Conservation (phyloP, 2,888 invertebrate genomes). For the Polyploca ridens region DNA sequence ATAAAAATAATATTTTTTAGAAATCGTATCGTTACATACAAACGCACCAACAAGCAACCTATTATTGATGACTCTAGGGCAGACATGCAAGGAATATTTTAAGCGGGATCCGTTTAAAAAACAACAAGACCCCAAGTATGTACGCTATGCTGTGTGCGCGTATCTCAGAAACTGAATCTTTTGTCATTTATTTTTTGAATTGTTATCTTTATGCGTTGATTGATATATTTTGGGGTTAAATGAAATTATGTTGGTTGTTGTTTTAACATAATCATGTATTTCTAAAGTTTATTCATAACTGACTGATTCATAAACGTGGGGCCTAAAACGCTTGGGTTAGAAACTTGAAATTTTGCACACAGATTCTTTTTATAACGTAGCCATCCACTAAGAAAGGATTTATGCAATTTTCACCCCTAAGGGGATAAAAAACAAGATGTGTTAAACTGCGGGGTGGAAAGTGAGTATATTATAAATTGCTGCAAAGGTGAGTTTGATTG, state of each 20-base stretch:
- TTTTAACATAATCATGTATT: neutral
- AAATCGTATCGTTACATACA: neutral
- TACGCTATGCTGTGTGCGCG: constrained; percentile 3
- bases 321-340: too few relatives aligned
- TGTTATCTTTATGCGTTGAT: neutral
- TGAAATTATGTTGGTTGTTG: neutral
- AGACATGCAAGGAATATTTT: constrained; percentile 17
- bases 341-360: too few relatives aligned
- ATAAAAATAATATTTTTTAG: too few relatives aligned
- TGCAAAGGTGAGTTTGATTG: too few relatives aligned
- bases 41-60: neutral
- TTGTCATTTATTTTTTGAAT: constrained; percentile 2
- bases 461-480: too few relatives aligned
- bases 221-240: neutral
- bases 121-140: constrained; percentile 1
- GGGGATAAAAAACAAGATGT: too few relatives aligned
- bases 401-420: too few relatives aligned
- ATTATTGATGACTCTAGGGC: constrained; percentile 19
- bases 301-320: too few relatives aligned
- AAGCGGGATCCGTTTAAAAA: constrained; percentile 8
- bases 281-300: too few relatives aligned
- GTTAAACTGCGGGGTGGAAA: too few relatives aligned
- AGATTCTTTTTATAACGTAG: too few relatives aligned
- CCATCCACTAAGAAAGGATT: too few relatives aligned
- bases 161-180: constrained; percentile 9